These are phyloP conservation scores for Salvator merianae DNA, from an alignment of 2,113 vertebrate species.

Conservation along the genomic window DNA sequence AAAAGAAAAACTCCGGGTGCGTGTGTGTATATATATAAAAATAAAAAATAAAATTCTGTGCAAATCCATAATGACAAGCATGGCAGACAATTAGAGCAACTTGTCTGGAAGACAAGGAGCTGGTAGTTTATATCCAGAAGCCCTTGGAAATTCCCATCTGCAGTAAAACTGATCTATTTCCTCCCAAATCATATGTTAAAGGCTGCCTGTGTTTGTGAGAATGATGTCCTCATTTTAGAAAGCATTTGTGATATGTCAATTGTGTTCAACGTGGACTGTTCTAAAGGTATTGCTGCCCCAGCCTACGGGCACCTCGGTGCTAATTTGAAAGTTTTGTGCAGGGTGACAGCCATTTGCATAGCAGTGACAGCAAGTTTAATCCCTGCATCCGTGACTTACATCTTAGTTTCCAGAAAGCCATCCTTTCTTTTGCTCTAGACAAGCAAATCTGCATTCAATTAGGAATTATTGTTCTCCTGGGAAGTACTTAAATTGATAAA, in stretches of 20 bases:
- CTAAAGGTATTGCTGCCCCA: constrained; percentile 49
- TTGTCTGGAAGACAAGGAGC: constrained; percentile 54
- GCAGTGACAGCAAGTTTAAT: constrained; percentile 63
- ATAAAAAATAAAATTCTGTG: constrained; percentile 11
- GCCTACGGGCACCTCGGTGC: constrained; percentile 58
- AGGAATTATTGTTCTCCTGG: constrained; percentile 58
- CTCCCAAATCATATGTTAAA: constrained; percentile 33
- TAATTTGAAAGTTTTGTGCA: constrained; percentile 58
- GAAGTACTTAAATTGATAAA: constrained; percentile 32
- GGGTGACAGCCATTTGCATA: constrained; percentile 61
- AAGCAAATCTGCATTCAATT: constrained; percentile 43
- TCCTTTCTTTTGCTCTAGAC: constrained; percentile 43
- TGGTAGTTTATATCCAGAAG: constrained; percentile 34
- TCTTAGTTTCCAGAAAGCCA: constrained; percentile 55
- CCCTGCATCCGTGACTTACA: constrained; percentile 42
- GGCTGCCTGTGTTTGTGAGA: constrained; percentile 6
- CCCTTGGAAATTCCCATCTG: constrained; percentile 34
- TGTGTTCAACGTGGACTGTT: constrained; percentile 59
- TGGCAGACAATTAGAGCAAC: constrained; percentile 49
- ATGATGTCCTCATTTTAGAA: constrained; percentile 41
- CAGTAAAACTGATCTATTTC: constrained; percentile 49
- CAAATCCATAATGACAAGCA: constrained; percentile 66
- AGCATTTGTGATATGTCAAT: constrained; percentile 42
- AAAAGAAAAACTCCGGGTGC: constrained; percentile 60
- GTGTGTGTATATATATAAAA: background rate